Base-by-base conservation (phyloP, 2,113 vertebrate genomes). In the Scolopax mira region DNA sequence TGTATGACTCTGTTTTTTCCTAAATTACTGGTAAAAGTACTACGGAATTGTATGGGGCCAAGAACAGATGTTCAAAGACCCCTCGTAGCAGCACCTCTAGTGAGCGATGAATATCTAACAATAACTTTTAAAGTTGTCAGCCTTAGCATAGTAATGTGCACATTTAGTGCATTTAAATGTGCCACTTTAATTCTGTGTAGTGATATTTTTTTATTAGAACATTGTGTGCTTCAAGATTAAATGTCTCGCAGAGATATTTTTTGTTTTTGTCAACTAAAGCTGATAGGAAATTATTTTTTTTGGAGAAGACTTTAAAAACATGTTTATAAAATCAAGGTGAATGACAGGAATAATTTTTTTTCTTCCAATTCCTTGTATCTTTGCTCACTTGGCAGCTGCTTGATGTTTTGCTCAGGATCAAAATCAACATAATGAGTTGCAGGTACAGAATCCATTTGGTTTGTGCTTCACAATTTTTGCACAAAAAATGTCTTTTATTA, bases 121-220 rank as follows among this genome's bases (percentile, higher is more conserved):
- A 41, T 81, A 93, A 85, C 85, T 94, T 94, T 7, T 54, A 19
- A 46, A 62, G 22, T 54, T 93, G 79, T 94, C 90, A 92, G 90
- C 82, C 79, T 92, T 92, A 41, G 85, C 79, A 83, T 71, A 69
- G 92, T 82, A 93, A 93, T 94, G 85, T 90, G 90, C 81, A 58
- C 83, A 90, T 94, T 91, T 95, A 97, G 79, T 55, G 57, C 81
- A 58, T 94, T 81, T 81, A 87, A 95, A 94, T 80, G 82, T 97
- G 94, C 90, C 71, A 80, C 90, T 95, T 94, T 54, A 86, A 94
- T 94, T 94, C 92, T 80, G 51, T 79, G 79, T 64, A 77, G 85
- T 80, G 88, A 71, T 88, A 57, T 82, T 85, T 94, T 96, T 94
- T 95, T 93, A 94, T 95, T 97, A 93, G 92, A 91, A 95, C 92